A percentile compares a stretch with the other conserved stretches of the same genome.
Conservation (phyloP, 2,113 vertebrate genomes). For the Mugil cephalus region DNA sequence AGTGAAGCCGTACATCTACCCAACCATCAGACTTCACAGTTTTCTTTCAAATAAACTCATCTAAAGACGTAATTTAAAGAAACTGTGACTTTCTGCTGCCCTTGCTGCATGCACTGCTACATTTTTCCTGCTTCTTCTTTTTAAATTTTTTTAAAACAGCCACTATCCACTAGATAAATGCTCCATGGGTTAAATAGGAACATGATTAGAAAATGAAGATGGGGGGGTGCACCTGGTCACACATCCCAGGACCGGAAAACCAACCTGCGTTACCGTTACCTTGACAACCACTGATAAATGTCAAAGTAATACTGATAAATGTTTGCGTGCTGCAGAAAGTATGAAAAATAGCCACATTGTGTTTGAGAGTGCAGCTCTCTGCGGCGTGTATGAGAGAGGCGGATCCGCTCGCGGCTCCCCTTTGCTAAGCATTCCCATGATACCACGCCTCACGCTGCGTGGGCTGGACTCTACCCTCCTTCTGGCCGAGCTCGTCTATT, state of each 20-base stretch:
- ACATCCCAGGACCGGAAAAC: background rate
- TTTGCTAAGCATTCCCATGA: slow-evolving; percentile 72
- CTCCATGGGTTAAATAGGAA: no score
- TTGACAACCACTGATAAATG: background rate
- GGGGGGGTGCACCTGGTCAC: no score
- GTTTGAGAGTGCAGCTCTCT: slow-evolving; percentile 20
- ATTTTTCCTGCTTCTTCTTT: no score
- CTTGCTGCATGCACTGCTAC: no score
- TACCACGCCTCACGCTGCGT: slow-evolving; percentile 64
- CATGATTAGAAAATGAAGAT: no score
- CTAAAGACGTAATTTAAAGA: no score
- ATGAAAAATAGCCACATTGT: slow-evolving; percentile 43
- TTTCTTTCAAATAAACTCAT: no score
- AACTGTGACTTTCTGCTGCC: no score
- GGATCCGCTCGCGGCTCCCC: slow-evolving; percentile 44
- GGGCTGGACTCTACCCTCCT: slow-evolving; percentile 72
- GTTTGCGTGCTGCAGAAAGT: slow-evolving; percentile 30
- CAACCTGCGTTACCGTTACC: background rate
- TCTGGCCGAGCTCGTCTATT: slow-evolving; percentile 54
- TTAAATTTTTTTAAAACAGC: no score
- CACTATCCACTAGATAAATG: no score
- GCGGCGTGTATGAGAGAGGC: slow-evolving; percentile 42
- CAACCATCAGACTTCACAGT: no score
- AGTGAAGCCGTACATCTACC: no score
- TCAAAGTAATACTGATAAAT: background rate